phyloP scores from a whole-genome alignment of 1,140 invertebrate genomes.

The Nephotettix cincticeps region DNA sequence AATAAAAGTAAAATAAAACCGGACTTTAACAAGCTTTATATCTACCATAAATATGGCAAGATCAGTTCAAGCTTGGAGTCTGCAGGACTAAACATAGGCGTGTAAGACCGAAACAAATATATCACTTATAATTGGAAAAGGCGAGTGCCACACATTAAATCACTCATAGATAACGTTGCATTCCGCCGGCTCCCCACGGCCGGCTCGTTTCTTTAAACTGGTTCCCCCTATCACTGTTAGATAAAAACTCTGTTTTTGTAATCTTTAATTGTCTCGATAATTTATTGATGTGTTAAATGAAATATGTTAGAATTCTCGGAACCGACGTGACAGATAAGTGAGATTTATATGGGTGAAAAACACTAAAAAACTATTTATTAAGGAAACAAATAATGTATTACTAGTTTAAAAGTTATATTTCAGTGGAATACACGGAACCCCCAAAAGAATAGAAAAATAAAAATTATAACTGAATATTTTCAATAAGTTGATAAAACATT shows the following conservation, averaged over 20 bases:
- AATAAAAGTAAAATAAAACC: conserved; percentile 23
- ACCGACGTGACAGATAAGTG: no score
- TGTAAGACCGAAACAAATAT: conserved; percentile 5
- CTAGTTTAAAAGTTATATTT: no score
- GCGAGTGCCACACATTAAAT: conserved; percentile 8
- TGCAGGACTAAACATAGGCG: conserved; percentile 11
- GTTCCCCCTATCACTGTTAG: conserved; percentile 1
- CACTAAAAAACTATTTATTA: no score
- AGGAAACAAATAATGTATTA: no score
- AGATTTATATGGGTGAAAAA: no score
- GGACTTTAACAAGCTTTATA: conserved; percentile 22
- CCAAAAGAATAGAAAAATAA: no score
- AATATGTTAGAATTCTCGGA: no score
- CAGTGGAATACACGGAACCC: no score
- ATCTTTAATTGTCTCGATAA: neutral
- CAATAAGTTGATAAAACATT: no score
- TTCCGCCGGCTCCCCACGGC: no score
- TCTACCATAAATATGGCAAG: conserved; percentile 17
- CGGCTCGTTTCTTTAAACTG: conserved; percentile 10
- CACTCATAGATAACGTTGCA: conserved; percentile 13
- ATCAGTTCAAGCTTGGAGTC: neutral
- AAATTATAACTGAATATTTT: no score
- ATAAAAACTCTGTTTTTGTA: conserved; percentile 10
- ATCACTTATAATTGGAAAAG: conserved; percentile 22
- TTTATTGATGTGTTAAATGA: neutral